Evolutionary conservation across 2,113 vertebrate species (phyloP).

Genomic region (Lepus timidus): DNA sequence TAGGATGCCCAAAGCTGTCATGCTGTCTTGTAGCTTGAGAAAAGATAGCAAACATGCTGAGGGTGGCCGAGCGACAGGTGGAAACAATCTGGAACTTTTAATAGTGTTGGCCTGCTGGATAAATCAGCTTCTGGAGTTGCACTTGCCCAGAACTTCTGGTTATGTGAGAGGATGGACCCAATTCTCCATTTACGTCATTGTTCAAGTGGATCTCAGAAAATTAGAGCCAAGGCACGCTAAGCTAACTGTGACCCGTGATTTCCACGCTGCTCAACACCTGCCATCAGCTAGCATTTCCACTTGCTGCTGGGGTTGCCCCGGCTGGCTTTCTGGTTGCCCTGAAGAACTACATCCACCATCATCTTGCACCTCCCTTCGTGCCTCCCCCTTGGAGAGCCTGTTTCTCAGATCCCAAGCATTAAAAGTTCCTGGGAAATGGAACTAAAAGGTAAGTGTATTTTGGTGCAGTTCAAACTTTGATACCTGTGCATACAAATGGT

Average conservation of each 20-base stretch:
- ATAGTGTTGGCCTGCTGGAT: background rate
- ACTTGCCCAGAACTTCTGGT: background rate
- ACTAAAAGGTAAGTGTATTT: too few species aligned
- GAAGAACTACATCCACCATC: fast-evolving
- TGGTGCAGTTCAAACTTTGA: too few species aligned
- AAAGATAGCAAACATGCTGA: background rate
- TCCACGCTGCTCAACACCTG: background rate
- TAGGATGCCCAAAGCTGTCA: background rate
- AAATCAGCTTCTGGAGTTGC: background rate
- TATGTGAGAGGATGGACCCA: background rate
- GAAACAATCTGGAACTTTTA: background rate
- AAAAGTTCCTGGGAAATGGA: too few species aligned
- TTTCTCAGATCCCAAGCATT: background rate
- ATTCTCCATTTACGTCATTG: background rate
- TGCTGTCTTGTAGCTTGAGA: background rate
- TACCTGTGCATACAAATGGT: too few species aligned
- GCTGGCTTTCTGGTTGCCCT: background rate
- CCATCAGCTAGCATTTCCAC: background rate
- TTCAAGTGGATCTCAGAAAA: background rate
- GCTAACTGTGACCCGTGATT: background rate
- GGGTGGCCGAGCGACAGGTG: background rate
- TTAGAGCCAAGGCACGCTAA: background rate
- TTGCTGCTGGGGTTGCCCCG: background rate
- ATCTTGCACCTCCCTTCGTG: too few species aligned
- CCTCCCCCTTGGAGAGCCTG: background rate